A percentile compares a stretch with the other conserved stretches of the same genome.
These are phyloP conservation scores for Potorous gilbertii DNA, from an alignment of 2,797 vertebrate genomes.

Conservation along the genomic window DNA sequence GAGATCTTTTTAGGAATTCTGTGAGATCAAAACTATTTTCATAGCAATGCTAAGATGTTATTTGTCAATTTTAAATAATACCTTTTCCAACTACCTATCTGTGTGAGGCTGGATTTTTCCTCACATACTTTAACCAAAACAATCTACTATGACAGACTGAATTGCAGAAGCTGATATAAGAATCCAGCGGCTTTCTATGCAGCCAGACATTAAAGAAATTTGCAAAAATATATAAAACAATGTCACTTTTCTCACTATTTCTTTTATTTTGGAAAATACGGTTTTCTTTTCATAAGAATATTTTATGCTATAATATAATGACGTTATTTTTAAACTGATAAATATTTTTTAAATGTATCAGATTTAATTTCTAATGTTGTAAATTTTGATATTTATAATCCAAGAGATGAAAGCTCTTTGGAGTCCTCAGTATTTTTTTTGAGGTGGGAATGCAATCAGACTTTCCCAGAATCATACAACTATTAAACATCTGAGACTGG, in stretches of 20 bases:
- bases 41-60: not conserved
- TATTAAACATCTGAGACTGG: not conserved
- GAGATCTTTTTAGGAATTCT: not conserved
- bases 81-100: not conserved
- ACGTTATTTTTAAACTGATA: not conserved
- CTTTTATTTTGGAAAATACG: not conserved
- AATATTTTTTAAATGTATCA: too few relatives aligned
- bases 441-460: too few relatives aligned
- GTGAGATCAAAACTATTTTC: not conserved
- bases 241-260: not conserved
- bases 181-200: not conserved
- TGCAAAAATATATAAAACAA: not conserved
- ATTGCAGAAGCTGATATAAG: not conserved
- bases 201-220: not conserved
- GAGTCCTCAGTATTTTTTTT: not conserved
- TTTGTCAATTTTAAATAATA: not conserved
- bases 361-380: not conserved
- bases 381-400: not conserved
- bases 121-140: not conserved
- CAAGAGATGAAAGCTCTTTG: not conserved
- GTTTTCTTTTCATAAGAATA: not conserved
- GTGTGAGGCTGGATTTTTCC: not conserved
- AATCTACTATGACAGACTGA: not conserved
- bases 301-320: not conserved
- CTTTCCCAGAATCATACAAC: not conserved